Evolutionary conservation across 2,888 invertebrate species (phyloP), one percentile per base, ranked within the genome.

Genomic region (Pachycephus smyrnensis): DNA sequence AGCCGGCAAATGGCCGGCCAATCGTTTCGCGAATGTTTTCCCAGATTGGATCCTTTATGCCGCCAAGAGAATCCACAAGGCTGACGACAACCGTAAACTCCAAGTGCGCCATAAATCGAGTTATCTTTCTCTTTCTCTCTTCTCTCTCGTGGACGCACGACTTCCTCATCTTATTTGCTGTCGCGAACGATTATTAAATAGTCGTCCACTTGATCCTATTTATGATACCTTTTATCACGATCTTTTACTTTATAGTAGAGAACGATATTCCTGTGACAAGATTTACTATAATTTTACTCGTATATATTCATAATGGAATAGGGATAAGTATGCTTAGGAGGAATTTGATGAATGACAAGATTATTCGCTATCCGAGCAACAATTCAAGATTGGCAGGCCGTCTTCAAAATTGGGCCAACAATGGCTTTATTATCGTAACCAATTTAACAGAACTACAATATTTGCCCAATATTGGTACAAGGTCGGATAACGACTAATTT

Each of bases 31-130:
- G 6, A 23, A 15, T 55, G 23, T 23, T 23, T 55, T 9, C 55
- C 55, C 55, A 55, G 55, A 55, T 55, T 55, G 55, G 23, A 55
- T 55, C 23, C 55, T 23, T 23, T 55, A 55, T 55, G 55, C 23
- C 23, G 15, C 55, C 23, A 23, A 55, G 23, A 55, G 23, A 55
- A 55, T 55, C 23, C 23, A 15, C 23, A 23, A 55, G 1, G 23
- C 23, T 55, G 55, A 55, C 55, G 55, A 23, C 55, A 55, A 55
- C 80, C 76, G 73, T 75, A 68, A 76, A 77, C 77, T 74, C 79
- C 77, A 77, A 68, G 74, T 32, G 75, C 77, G 74, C 33, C 76
- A 40, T 73, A 75, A 69, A 55, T 55, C 3, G 15, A 55, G 9
- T 55, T 55, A 23, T 55, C 15, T 11, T 23, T 55, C 55, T 55